Evolutionary conservation across 2,113 vertebrate genomes (phyloP).

Genomic region (Chascanopsetta lugubris): DNA sequence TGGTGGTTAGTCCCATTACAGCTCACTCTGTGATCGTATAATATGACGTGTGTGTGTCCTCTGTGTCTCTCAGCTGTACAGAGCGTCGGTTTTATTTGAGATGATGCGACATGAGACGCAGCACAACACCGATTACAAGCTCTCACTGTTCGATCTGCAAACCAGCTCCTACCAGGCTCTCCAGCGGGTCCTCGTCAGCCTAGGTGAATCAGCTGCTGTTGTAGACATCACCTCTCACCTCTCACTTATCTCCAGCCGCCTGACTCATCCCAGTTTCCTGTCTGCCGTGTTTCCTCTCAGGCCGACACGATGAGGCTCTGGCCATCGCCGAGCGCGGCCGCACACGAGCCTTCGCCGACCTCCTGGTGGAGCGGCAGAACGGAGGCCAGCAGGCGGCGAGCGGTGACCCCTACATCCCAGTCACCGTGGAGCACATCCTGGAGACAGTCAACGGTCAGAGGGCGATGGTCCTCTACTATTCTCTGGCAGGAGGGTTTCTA

Average conservation of each 20-base stretch:
- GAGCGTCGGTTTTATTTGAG: slow-evolving; percentile 91
- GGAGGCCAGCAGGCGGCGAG: slow-evolving; percentile 84
- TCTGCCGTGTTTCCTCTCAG: slow-evolving; percentile 61
- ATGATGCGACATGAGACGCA: slow-evolving; percentile 91
- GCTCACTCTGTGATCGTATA: neutral
- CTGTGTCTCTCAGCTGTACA: slow-evolving; percentile 84
- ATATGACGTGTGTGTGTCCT: slow-evolving; percentile 6
- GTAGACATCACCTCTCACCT: no score
- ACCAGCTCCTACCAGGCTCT: slow-evolving; percentile 95
- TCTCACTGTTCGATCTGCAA: slow-evolving; percentile 94
- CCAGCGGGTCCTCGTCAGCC: slow-evolving; percentile 93
- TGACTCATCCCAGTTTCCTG: neutral
- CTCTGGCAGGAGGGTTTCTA: slow-evolving; percentile 91
- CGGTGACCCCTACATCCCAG: slow-evolving; percentile 88
- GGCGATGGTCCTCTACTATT: slow-evolving; percentile 93
- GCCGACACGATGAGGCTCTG: slow-evolving; percentile 92
- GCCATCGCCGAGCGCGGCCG: slow-evolving; percentile 93
- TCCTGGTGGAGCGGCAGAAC: slow-evolving; percentile 92
- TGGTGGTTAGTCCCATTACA: slow-evolving; percentile 23
- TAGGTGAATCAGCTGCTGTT: slow-evolving; percentile 79
- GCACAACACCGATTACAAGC: slow-evolving; percentile 92
- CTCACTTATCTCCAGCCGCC: neutral
- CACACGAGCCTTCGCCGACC: slow-evolving; percentile 91
- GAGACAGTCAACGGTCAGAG: slow-evolving; percentile 90
- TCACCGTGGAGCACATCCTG: slow-evolving; percentile 91